These are phyloP conservation scores for Nipponacmea schrenckii DNA, from an alignment of 2,888 invertebrate species.

Conservation along the genomic window DNA sequence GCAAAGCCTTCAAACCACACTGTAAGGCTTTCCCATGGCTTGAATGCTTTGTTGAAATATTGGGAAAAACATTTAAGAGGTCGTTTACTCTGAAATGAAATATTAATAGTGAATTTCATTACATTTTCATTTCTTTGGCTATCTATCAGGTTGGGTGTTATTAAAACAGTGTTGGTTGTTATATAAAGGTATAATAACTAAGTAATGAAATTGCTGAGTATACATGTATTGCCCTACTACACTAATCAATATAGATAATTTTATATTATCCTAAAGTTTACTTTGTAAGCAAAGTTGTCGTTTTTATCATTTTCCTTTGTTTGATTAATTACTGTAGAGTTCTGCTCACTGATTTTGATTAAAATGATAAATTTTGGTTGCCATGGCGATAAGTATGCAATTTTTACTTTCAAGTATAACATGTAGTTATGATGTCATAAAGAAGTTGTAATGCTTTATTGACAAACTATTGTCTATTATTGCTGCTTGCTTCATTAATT, in stretches of 20 bases:
- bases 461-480: not conserved
- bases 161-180: too few species aligned
- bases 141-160: too few species aligned
- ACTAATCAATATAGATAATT: constrained; percentile 1
- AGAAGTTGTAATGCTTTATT: not conserved
- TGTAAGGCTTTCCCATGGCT: too few species aligned
- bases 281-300: not conserved
- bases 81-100: too few species aligned
- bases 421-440: constrained; percentile 6
- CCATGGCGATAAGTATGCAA: constrained; percentile 18
- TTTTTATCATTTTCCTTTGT: constrained; percentile 1
- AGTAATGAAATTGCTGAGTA: constrained; percentile 3
- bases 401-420: not conserved
- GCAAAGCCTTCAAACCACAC: too few species aligned
- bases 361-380: constrained; percentile 18
- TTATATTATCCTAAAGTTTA: constrained; percentile 3
- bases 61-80: too few species aligned
- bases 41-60: too few species aligned
- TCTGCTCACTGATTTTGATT: constrained; percentile 10
- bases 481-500: too few species aligned
- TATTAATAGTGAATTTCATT: too few species aligned
- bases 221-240: not conserved
- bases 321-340: constrained; percentile 9
- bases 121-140: too few species aligned
- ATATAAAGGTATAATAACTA: not conserved